Evolutionary conservation across 2,797 vertebrate species (phyloP), one percentile per base, ranked within the genome.

Genomic region (Hydrocynus forskahlii): DNA sequence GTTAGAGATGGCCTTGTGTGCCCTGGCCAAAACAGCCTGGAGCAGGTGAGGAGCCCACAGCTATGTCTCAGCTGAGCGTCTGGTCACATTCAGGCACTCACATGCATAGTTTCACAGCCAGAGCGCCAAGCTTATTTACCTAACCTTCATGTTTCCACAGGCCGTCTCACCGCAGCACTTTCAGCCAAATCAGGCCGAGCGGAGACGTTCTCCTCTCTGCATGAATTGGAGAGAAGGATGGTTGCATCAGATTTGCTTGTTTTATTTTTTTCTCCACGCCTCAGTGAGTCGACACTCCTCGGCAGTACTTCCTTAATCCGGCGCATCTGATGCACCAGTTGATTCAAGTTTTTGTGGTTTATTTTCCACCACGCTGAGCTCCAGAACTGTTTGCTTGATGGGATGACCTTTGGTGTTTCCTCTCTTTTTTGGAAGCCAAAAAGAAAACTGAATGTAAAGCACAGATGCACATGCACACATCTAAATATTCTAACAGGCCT

Each of bases 111-210:
- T 77, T 78, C 75, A 76, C 48, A 60, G n/a, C 57, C 43, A 54
- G 60, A 70, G 67, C 74, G 73, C 75, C 63, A 60, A 57, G 75
- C 48, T 67, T 79, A 81, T 85, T 85, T 81, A 68, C 63, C 45
- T 78, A 81, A 81, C 66, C 76, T 73, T 63, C 64, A 82, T 82
- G 75, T 85, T 82, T 86, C 63, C 80, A 68, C 75, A 79, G 62
- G 21, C 75, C 66, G 17, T 43, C 67, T 75, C 19, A 66, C 63
- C 0, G 59, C 75, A 76, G 25, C 40, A 40, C 70, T 76, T 68
- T 54, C 73, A 38, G 55, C 45, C 66, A 78, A 76, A 84, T 66
- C 72, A 63, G 71, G 67, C 68, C 17, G 35, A 68, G 76, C 63
- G 25, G 54, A 82, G 57, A 64, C 52, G 59, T 68, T 77, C 74